Conservation (phyloP, 2,888 invertebrate species). For the Eupeodes luniger region DNA sequence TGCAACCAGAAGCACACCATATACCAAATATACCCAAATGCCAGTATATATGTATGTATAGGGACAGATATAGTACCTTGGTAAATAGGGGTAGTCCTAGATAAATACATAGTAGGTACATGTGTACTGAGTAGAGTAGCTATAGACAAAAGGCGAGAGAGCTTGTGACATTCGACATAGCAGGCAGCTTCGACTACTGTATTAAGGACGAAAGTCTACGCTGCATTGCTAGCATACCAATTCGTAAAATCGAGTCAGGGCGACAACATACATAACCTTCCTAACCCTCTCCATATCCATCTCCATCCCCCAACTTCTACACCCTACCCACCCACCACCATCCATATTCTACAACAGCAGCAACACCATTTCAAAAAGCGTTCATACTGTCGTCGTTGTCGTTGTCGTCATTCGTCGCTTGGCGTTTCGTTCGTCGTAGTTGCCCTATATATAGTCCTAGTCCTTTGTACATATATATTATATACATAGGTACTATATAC, state of each 20-base stretch:
- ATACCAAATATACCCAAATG: slow-evolving; percentile 1
- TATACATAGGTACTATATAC: too few species aligned
- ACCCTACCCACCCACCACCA: background rate
- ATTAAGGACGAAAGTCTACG: slow-evolving; percentile 60
- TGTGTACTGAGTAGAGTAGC: too few species aligned
- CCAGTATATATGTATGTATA: background rate
- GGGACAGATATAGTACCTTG: background rate
- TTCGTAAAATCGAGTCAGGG: slow-evolving; percentile 61
- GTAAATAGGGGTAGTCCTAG: background rate
- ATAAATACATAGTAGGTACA: too few species aligned
- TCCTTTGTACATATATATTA: background rate
- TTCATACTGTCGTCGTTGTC: background rate
- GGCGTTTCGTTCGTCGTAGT: too few species aligned
- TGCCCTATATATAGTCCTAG: too few species aligned
- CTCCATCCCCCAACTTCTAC: background rate
- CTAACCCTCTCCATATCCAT: background rate
- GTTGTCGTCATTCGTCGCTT: background rate
- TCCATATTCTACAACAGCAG: background rate
- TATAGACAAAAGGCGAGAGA: slow-evolving; percentile 21
- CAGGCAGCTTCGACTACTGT: slow-evolving; percentile 37
- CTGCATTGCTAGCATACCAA: slow-evolving; percentile 64
- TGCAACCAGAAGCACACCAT: slow-evolving; percentile 42
- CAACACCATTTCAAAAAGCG: slow-evolving; percentile 44
- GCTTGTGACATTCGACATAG: slow-evolving; percentile 66
- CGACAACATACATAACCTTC: slow-evolving; percentile 30